phyloP scores from a whole-genome alignment of 1,140 invertebrate species.

The Acyrthosiphon pisum region DNA sequence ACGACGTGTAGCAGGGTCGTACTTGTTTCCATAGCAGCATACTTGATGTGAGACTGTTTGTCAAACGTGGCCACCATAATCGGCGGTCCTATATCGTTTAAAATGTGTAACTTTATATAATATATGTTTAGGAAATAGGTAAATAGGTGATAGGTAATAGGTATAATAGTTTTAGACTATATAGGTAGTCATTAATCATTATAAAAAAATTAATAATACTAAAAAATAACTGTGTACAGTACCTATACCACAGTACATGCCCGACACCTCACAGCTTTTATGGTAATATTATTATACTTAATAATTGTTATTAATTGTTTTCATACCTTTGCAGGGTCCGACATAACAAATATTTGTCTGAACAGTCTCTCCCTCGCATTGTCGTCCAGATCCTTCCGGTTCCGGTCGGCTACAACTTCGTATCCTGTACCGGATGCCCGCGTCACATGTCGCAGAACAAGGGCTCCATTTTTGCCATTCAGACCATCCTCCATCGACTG shows the following conservation, averaged over 20 bases:
- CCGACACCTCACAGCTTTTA: not conserved
- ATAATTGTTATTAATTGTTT: not conserved
- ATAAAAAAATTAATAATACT: no score
- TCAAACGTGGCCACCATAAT: slow-evolving; percentile 44
- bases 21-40: slow-evolving; percentile 6
- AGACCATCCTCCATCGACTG: slow-evolving; percentile 64
- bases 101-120: not conserved
- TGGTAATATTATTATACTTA: not conserved
- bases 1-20: not conserved
- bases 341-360: slow-evolving; percentile 10
- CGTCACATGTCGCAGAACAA: slow-evolving; percentile 67
- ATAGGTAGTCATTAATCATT: no score
- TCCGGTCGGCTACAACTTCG: slow-evolving; percentile 66
- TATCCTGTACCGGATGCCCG: slow-evolving; percentile 64
- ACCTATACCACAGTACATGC: not conserved
- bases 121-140: not conserved
- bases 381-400: slow-evolving; percentile 60
- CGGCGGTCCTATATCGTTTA: not conserved
- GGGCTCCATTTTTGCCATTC: slow-evolving; percentile 65
- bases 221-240: not conserved
- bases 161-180: not conserved
- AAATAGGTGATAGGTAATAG: not conserved
- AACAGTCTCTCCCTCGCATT: not conserved
- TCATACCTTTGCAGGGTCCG: slow-evolving; percentile 43
- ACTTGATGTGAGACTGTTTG: slow-evolving; percentile 39